Evolutionary conservation across 2,113 vertebrate species (phyloP).

Genomic region (Ptilorrhoa leucosticta): DNA sequence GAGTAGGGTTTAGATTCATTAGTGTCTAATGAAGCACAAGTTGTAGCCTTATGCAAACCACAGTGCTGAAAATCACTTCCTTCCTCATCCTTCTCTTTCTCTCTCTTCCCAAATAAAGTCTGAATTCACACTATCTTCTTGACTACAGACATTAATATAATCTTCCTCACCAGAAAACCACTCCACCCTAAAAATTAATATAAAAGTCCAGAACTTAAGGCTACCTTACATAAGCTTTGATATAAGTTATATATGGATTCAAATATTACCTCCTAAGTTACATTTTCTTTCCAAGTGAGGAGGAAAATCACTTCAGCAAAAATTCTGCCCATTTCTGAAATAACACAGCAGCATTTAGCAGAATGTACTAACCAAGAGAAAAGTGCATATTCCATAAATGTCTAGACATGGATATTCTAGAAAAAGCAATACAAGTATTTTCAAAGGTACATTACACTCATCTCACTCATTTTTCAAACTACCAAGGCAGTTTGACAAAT

Average conservation of each 20-base stretch:
- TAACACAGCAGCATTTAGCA: neutral
- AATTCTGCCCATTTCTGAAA: neutral
- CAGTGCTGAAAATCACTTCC: neutral
- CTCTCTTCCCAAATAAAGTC: neutral
- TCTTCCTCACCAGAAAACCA: neutral
- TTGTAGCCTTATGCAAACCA: neutral
- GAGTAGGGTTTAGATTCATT: neutral
- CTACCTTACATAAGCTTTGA: neutral
- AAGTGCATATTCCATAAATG: neutral
- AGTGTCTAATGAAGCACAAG: neutral
- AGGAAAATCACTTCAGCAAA: neutral
- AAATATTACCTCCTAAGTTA: neutral
- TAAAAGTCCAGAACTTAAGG: neutral
- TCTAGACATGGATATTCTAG: neutral
- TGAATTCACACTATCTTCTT: neutral
- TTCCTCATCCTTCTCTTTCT: neutral
- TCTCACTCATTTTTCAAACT: neutral
- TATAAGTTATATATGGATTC: neutral
- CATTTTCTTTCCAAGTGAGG: neutral
- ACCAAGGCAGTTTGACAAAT: neutral
- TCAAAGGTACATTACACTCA: neutral
- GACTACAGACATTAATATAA: neutral
- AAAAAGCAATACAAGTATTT: neutral
- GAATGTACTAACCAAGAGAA: neutral
- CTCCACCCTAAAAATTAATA: neutral